Base-by-base conservation (phyloP, 2,888 invertebrate genomes). In the Diaphora mendica region DNA sequence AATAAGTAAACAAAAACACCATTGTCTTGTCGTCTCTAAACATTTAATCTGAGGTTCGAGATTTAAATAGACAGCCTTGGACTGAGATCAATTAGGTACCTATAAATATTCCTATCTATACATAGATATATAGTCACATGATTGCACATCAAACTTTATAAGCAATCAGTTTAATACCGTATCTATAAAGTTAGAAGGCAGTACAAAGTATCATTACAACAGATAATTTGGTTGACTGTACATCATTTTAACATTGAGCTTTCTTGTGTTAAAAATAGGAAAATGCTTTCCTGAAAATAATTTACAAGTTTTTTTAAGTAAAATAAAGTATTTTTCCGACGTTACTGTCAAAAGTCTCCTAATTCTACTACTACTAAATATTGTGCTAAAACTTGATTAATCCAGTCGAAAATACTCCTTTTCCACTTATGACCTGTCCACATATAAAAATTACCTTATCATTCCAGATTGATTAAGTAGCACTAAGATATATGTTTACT, bases 1-100 rank as follows among this genome's bases (percentile, higher is more conserved):
- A 59, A n/a, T 48, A 70, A 20, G 44, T 62, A 70, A 70, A 70
- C 70, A 70, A 62, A 62, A 30, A 62, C 70, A 70, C 48, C 35
- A 68, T 68, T 68, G 68, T 68, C 51, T 68, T 62, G 26, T 44
- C 44, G 30, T 62, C 62, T 62, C 62, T 62, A 70, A 62, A 59
- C 62, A 70, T 70, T 44, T 30, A 39, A 20, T 42, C 70, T 62
- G 17, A 35, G 30, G 30, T 59, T 26, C 15, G 1, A 59, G 59
- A 13, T 59, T 11, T 59, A 26, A 26, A 26, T 26, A 59, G 26
- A 59, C 26, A 59, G 59, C 26, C 59, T 26, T 5, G 2, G 15
- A 59, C 26, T 59, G 59, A 59, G 59, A 59, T 59, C 26, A 15
- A 26, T 59, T 15, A 30, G 26, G 26, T 59, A n/a, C n/a, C n/a